Base-by-base conservation (phyloP, 2,113 vertebrate genomes). In the Epinephelus cyanopodus region DNA sequence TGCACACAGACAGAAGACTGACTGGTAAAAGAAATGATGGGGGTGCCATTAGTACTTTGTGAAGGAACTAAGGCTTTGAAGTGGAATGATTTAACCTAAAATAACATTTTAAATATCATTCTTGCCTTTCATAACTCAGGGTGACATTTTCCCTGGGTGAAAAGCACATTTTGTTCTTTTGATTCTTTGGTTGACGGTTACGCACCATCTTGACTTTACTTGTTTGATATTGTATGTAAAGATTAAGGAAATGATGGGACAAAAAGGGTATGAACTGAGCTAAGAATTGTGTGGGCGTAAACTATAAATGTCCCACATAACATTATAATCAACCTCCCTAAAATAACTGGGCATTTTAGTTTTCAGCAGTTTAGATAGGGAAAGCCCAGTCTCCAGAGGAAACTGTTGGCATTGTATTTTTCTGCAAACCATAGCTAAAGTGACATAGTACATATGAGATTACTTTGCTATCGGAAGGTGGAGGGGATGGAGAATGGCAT, bases 161-260 rank as follows among this genome's bases (percentile, higher is more conserved):
- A 70, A 69, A 39, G 23, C 27, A 62, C 33, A 66, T 77, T 77
- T 70, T 23, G 8, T 57, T 57, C n/a, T 64, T 47, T 58, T n/a
- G 3, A 19, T 25, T 58, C 11, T 23, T 58, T 21, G 15, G 12
- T 60, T 39, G 39, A 57, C 25, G 9, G 25, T 57, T 72, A 50
- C 18, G 58, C 21, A 66, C 52, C 37, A 17, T 67, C 37, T 29
- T 60, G 42, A 74, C 62, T 73, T 58, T 52, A 25, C 11, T 13
- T 10, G 47, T 25, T 18, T 58, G 21, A 47, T 71, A 68, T 53
- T 23, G 45, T 47, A 45, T 45, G 27, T 69, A 42, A 60, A 66
- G 45, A 14, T 19, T 17, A 39, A 50, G 4, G 68, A 57, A 27
- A 4, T 50, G 62, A 73, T 2, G 14, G 8, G 73, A 42, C 45